Evolutionary conservation across 1,140 invertebrate species (phyloP).

Genomic region (Bombus confusus): DNA sequence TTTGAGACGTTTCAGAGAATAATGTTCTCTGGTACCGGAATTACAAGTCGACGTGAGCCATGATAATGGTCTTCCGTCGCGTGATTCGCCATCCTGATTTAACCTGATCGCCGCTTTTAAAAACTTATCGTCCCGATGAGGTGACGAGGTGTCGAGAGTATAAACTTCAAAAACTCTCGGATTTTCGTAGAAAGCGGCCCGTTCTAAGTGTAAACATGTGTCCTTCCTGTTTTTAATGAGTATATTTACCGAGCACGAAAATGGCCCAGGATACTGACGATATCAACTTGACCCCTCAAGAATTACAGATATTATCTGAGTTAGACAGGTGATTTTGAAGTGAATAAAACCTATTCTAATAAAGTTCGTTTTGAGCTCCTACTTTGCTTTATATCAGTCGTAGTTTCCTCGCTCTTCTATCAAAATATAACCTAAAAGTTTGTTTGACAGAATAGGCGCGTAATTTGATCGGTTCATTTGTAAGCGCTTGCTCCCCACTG

Average conservation of each 20-base stretch:
- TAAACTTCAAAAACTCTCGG: conserved; percentile 37
- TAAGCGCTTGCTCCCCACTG: conserved; percentile 69
- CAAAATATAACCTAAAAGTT: conserved; percentile 61
- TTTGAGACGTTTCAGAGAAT: not conserved
- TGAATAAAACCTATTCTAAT: not conserved
- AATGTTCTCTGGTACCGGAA: conserved; percentile 45
- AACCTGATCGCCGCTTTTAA: conserved; percentile 69
- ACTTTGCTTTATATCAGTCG: not conserved
- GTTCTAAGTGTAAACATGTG: conserved; percentile 49
- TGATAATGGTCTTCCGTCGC: conserved; percentile 64
- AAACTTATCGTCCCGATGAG: conserved; percentile 63
- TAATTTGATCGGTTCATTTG: conserved; percentile 54
- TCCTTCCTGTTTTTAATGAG: conserved; percentile 43
- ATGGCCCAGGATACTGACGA: conserved; percentile 83
- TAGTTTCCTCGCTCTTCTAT: not conserved
- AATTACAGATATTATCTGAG: conserved; percentile 92
- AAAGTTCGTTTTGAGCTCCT: not conserved
- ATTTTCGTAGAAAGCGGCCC: conserved; percentile 34
- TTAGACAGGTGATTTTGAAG: conserved; percentile 88
- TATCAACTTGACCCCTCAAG: conserved; percentile 87
- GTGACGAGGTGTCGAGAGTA: conserved; percentile 66
- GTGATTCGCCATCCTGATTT: conserved; percentile 65
- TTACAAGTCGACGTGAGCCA: conserved; percentile 34
- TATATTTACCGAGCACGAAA: conserved; percentile 54
- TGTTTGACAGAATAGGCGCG: conserved; percentile 71